Percentiles rank a stretch among this genome's conserved stretches.
Evolutionary conservation across 2,113 vertebrate species (phyloP).

Genomic region (Lepisosteus osseus): DNA sequence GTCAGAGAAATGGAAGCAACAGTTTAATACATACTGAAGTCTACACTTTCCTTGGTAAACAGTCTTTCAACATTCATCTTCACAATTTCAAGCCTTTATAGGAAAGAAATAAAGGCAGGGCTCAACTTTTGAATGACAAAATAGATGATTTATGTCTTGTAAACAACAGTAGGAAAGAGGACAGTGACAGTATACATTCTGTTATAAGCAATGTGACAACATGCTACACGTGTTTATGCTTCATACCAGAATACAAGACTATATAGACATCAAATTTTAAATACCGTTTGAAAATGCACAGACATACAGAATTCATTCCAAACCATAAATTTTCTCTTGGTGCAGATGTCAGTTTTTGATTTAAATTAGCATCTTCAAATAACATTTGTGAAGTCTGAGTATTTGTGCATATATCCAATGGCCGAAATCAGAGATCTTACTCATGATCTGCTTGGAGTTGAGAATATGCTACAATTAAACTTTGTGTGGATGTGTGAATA

Average conservation of each 20-base stretch:
- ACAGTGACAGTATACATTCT: slow-evolving; percentile 67
- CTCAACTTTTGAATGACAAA: slow-evolving; percentile 34
- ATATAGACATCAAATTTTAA: slow-evolving; percentile 47
- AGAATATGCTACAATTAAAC: too few species aligned
- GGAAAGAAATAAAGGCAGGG: slow-evolving; percentile 48
- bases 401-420: too few species aligned
- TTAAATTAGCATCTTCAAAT: neutral
- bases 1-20: too few species aligned
- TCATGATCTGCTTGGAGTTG: too few species aligned
- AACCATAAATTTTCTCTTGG: neutral
- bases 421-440: too few species aligned
- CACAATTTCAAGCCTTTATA: slow-evolving; percentile 74
- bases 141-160: slow-evolving; percentile 54
- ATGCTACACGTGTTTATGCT: slow-evolving; percentile 57
- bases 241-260: slow-evolving; percentile 39
- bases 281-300: slow-evolving; percentile 40
- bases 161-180: slow-evolving; percentile 63
- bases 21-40: neutral
- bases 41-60: neutral
- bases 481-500: too few species aligned
- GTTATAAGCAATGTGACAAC: slow-evolving; percentile 62
- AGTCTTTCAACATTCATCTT: slow-evolving; percentile 17
- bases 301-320: slow-evolving; percentile 16
- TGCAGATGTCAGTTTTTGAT: neutral
- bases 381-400: too few species aligned